Evolutionary conservation across 2,888 invertebrate genomes (phyloP).

Genomic region (Noctua fimbriata): DNA sequence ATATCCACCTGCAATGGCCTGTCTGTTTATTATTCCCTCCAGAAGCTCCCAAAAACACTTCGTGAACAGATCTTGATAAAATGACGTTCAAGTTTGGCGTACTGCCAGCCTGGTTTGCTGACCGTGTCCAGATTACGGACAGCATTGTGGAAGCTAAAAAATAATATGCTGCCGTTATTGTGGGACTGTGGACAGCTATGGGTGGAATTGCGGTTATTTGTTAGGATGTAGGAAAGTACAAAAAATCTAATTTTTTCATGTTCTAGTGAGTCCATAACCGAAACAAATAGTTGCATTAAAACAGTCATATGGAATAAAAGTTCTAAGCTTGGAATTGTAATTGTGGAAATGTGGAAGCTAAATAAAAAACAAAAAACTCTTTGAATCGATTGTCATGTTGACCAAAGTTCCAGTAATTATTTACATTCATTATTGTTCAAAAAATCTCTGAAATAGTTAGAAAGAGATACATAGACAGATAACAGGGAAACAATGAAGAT

Average conservation of each 20-base stretch:
- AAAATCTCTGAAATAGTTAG: not conserved
- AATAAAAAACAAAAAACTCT: not conserved
- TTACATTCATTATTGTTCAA: not conserved
- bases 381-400: not conserved
- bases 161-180: slow-evolving; percentile 30
- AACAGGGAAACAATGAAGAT: not conserved
- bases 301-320: not conserved
- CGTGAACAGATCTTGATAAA: slow-evolving; percentile 63
- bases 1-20: slow-evolving; percentile 38
- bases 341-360: no score
- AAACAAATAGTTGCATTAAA: not conserved
- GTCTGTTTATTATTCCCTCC: slow-evolving; percentile 50
- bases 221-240: not conserved
- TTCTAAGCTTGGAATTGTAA: not conserved
- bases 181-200: slow-evolving; percentile 12
- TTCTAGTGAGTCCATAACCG: not conserved
- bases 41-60: slow-evolving; percentile 45
- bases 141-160: slow-evolving; percentile 34
- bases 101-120: slow-evolving; percentile 53
- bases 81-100: slow-evolving; percentile 57
- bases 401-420: no score
- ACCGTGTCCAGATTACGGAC: slow-evolving; percentile 52
- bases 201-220: not conserved
- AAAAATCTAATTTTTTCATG: not conserved
- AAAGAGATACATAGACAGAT: no score